Evolutionary conservation across 2,113 vertebrate species (phyloP).

Genomic region (Eudyptes chrysolophus): DNA sequence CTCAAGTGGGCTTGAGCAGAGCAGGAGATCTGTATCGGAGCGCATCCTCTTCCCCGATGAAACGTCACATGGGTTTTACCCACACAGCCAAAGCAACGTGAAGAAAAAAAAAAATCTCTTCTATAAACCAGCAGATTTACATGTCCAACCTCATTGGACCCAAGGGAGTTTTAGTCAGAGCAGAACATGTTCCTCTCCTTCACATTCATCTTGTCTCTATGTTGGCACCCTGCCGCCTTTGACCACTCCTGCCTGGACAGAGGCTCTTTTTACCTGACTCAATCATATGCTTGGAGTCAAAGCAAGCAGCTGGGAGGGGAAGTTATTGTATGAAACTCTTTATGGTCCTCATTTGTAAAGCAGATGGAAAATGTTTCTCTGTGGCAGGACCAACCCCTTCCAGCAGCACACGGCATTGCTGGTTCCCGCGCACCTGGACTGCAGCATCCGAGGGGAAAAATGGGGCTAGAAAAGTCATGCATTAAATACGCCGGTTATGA

Average conservation of each 20-base stretch:
- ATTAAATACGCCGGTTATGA: background rate
- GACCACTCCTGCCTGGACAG: background rate
- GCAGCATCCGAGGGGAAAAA: background rate
- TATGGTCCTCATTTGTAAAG: background rate
- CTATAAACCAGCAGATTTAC: background rate
- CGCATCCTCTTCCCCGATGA: background rate
- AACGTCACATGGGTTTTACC: background rate
- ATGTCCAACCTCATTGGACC: accelerated
- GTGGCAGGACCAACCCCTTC: background rate
- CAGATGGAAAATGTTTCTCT: background rate
- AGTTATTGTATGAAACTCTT: background rate
- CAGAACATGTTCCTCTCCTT: background rate
- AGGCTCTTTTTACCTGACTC: background rate
- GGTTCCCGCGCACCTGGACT: background rate
- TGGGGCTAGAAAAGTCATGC: background rate
- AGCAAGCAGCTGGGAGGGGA: background rate
- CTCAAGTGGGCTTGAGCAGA: background rate
- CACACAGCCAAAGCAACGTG: accelerated
- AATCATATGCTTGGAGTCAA: accelerated
- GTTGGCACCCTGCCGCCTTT: background rate
- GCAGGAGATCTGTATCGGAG: background rate
- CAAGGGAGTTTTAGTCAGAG: background rate
- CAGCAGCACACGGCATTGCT: background rate
- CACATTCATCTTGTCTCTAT: background rate
- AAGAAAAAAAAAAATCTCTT: background rate